Evolutionary conservation across 2,888 invertebrate species (phyloP).

Genomic region (Cryptosula pallasiana): DNA sequence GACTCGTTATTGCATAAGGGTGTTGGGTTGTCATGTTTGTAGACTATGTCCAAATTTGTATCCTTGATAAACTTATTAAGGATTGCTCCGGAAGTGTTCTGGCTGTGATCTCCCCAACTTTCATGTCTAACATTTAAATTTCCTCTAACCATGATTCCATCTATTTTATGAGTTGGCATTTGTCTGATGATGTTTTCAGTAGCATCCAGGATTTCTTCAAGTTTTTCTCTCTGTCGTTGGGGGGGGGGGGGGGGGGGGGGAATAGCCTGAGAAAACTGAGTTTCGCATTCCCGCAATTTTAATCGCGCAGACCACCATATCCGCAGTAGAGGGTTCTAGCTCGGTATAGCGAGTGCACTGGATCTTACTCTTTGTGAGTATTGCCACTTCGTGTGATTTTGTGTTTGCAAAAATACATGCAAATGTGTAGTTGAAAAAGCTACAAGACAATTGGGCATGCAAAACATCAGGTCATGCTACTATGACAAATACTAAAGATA

Average conservation of each 20-base stretch:
- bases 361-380: background rate
- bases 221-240: background rate
- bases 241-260: background rate
- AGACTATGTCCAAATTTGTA: background rate
- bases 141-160: background rate
- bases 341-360: background rate
- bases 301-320: background rate
- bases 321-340: background rate
- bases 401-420: too few relatives aligned
- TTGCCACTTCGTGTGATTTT: background rate
- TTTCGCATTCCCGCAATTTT: background rate
- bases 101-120: background rate
- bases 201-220: background rate
- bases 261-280: background rate
- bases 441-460: too few relatives aligned
- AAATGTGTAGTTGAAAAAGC: too few relatives aligned
- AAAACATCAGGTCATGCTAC: too few relatives aligned
- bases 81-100: background rate
- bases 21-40: constrained; percentile 8
- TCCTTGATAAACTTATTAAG: background rate
- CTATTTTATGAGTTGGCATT: background rate
- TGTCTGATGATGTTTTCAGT: background rate
- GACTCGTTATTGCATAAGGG: background rate
- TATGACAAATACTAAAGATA: too few relatives aligned
- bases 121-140: background rate